These are phyloP conservation scores for Papilio helenus DNA, from an alignment of 1,140 invertebrate genomes.

Conservation along the genomic window DNA sequence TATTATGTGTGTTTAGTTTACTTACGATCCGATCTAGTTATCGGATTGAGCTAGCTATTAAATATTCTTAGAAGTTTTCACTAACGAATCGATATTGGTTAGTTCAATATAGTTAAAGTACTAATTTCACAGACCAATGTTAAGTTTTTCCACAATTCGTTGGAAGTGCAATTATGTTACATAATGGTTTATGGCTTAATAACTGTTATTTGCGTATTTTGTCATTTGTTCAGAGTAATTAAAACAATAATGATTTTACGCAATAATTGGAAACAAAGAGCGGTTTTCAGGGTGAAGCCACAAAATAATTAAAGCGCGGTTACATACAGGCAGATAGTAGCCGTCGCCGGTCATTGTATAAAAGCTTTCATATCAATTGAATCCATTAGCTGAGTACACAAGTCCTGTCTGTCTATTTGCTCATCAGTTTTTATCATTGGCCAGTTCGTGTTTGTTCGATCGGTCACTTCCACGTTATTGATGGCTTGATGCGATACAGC, in stretches of 20 bases:
- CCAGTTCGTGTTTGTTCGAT: slow-evolving; percentile 79
- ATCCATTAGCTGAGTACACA: slow-evolving; percentile 83
- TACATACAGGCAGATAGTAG: slow-evolving; percentile 66
- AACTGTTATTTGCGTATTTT: not conserved
- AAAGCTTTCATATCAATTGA: slow-evolving; percentile 83
- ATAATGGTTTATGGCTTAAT: not conserved
- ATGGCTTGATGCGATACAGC: slow-evolving; percentile 68
- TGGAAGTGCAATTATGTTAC: not conserved
- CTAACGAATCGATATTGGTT: not conserved
- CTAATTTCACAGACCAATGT: not conserved
- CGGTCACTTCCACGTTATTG: slow-evolving; percentile 80
- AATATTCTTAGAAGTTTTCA: not conserved
- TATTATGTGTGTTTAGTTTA: slow-evolving; percentile 32
- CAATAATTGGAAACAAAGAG: slow-evolving; percentile 18
- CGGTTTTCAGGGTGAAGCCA: slow-evolving; percentile 35
- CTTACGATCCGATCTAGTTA: slow-evolving; percentile 9
- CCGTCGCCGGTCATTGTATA: slow-evolving; percentile 74
- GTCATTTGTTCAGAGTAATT: slow-evolving; percentile 3
- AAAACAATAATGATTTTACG: slow-evolving; percentile 4
- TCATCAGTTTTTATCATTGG: slow-evolving; percentile 83
- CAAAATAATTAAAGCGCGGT: slow-evolving; percentile 53
- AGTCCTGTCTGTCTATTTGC: slow-evolving; percentile 79
- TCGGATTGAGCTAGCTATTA: not conserved
- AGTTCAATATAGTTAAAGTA: not conserved
- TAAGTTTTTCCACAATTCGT: not conserved